Evolutionary conservation across 2,797 vertebrate genomes (phyloP), one percentile per base, ranked within the genome.

Genomic region (Siniperca obscura): DNA sequence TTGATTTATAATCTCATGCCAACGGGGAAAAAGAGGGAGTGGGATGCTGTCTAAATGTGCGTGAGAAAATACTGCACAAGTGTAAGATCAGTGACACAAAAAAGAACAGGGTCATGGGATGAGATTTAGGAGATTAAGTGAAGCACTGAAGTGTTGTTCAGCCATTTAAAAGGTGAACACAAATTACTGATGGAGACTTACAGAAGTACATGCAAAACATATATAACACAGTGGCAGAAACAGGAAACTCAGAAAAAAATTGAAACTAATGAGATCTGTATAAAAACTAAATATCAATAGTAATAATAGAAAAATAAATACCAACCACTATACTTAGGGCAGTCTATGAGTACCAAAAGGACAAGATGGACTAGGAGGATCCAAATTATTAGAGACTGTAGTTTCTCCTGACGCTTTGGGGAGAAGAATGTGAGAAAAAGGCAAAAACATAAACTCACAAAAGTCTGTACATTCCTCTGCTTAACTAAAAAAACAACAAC

Each of bases 291-390:
- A 56, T 57, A 78, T n/a, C 4, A 67, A 68, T 25, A 70, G 44
- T 25, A 59, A 71, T 56, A 34, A 64, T 70, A 72, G 17, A 89
- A 85, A 90, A 88, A 91, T 80, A 86, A 90, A 86, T 69, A 91
- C 13, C 30, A 76, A 67, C 42, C 6, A 79, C 55, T 73, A 74
- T 27, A 64, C 30, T 48, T 16, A 57, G 52, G 55, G 25, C 40
- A 80, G 65, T 77, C 11, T 67, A 27, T n/a, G n/a, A 55, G 52
- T 81, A 70, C 16, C 10, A 64, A 70, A 70, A 40, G 44, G 44
- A 71, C 44, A 34, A 62, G 30, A 71, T 64, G 13, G 44, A 71
- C 25, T 50, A 50, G 42, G 62, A 66, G 19, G 40, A 83, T 79
- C 44, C 62, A 84, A 68, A 50, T 53, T 3, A 66, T 27, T 12